phyloP scores from a whole-genome alignment of 2,113 vertebrate species.

The Poeciliopsis retropinna region DNA sequence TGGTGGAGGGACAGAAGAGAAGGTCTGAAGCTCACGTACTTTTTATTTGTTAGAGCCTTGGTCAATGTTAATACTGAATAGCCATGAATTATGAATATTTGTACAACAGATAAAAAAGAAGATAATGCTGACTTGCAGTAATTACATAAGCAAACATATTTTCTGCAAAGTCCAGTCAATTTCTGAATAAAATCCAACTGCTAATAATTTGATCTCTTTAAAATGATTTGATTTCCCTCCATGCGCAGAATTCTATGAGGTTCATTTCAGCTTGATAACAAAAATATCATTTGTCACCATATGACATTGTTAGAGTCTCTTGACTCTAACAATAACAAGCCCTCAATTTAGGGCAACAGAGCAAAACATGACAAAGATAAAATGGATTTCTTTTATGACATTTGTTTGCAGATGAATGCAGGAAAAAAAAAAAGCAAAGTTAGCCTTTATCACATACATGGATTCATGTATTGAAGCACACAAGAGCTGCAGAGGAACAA shows the following conservation, averaged over 20 bases:
- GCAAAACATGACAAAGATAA: conserved; percentile 24
- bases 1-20: conserved; percentile 50
- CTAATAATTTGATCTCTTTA: conserved; percentile 32
- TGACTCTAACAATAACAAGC: background rate
- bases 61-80: conserved; percentile 42
- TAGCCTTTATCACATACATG: background rate
- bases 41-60: conserved; percentile 29
- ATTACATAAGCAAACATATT: background rate
- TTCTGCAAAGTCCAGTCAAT: background rate
- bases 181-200: background rate
- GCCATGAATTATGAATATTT: conserved; percentile 19
- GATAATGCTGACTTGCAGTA: background rate
- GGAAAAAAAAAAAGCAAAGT: conserved; percentile 38
- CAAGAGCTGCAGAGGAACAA: background rate
- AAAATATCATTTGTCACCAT: conserved; percentile 31
- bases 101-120: background rate
- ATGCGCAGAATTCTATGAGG: conserved; percentile 13
- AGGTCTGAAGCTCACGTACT: conserved; percentile 31
- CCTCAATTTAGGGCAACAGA: conserved; percentile 21
- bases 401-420: conserved; percentile 1
- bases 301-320: conserved; percentile 39
- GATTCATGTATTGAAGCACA: conserved; percentile 4
- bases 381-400: conserved; percentile 17
- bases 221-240: conserved; percentile 6
- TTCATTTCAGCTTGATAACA: conserved; percentile 58